Evolutionary conservation across 2,888 invertebrate genomes (phyloP).

Genomic region (Tenthredo amoena): DNA sequence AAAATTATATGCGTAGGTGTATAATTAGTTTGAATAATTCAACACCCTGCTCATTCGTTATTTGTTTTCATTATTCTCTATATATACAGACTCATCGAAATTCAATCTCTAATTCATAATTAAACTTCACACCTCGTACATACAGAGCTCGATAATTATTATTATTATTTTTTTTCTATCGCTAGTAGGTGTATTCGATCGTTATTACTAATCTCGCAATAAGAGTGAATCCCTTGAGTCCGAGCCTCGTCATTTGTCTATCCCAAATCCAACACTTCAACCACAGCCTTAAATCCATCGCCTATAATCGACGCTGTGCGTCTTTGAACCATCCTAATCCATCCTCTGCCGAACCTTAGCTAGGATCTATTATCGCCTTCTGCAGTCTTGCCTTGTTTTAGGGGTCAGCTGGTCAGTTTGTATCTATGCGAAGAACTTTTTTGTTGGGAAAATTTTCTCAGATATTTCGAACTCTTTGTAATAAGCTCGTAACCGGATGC

Average conservation of each 20-base stretch:
- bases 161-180: neutral
- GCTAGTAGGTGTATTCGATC: neutral
- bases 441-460: neutral
- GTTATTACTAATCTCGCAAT: neutral
- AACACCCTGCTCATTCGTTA: neutral
- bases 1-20: neutral
- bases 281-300: conserved; percentile 21
- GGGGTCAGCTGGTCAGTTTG: neutral
- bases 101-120: neutral
- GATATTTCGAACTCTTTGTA: neutral
- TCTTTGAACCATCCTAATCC: conserved; percentile 34
- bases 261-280: neutral
- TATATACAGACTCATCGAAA: neutral
- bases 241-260: neutral
- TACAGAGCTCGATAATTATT: neutral
- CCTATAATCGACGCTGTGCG: conserved; percentile 16
- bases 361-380: neutral
- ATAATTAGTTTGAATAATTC: neutral
- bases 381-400: neutral
- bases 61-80: neutral
- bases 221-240: neutral
- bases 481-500: neutral
- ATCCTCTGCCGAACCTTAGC: neutral
- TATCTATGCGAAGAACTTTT: neutral
- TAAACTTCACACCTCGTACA: neutral